phyloP scores from a whole-genome alignment of 2,797 vertebrate species.

The Syndactyla subalaris region DNA sequence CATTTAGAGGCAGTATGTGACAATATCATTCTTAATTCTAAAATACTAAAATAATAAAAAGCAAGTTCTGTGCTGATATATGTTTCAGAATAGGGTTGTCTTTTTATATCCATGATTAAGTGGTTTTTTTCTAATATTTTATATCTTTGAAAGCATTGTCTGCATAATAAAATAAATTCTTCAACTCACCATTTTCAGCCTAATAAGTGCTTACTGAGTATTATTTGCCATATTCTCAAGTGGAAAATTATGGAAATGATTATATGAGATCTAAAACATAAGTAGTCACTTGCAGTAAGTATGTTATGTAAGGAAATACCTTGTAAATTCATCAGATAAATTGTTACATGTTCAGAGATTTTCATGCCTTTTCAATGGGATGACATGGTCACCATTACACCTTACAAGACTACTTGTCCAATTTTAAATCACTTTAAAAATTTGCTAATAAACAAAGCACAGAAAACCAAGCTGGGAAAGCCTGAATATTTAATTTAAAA shows the following conservation, averaged over 20 bases:
- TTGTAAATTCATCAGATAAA: not conserved
- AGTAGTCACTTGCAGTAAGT: not conserved
- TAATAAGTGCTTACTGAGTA: conserved; percentile 43
- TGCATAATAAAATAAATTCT: conserved; percentile 34
- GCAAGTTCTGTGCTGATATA: not conserved
- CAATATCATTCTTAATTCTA: conserved; percentile 1
- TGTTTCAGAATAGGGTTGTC: not conserved
- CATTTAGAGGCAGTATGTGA: conserved; percentile 25
- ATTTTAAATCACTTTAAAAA: not conserved
- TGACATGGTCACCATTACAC: not conserved
- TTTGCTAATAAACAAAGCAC: not conserved
- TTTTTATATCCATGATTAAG: not conserved
- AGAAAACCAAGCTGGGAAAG: not conserved
- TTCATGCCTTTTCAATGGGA: not conserved
- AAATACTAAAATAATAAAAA: conserved; percentile 58
- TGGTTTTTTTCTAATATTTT: conserved; percentile 44
- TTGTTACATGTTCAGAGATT: not conserved
- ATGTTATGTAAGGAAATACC: not conserved
- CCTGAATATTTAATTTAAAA: not conserved
- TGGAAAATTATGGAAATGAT: conserved; percentile 29
- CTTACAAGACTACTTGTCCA: conserved; percentile 12
- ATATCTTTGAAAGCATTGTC: conserved; percentile 23
- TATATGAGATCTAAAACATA: not conserved
- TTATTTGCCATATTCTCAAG: conserved; percentile 29
- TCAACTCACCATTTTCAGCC: conserved; percentile 40